phyloP scores from a whole-genome alignment of 2,113 vertebrate genomes.

The rat (Rattus norvegicus) region GRCr8 NC_086033.1:65421501-65422000 shows the following conservation, averaged over 20 bases:
- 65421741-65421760: neutral
- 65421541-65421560: too few relatives aligned
- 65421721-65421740: neutral
- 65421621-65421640: neutral
- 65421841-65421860: neutral
- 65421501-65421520: too few relatives aligned
- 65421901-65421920: neutral
- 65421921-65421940: fast-evolving
- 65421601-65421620: neutral
- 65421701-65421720: neutral
- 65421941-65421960: neutral
- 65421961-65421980: neutral
- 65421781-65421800: neutral
- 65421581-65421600: neutral
- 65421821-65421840: neutral
- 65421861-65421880: neutral
- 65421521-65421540: too few relatives aligned
- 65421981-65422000: neutral
- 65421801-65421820: neutral
- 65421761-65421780: neutral
- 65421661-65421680: neutral
- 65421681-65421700: neutral
- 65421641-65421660: neutral
- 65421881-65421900: neutral
- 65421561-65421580: neutral